Percentiles rank a stretch among this genome's conserved stretches.
phyloP scores from a whole-genome alignment of 2,113 vertebrate genomes.

The Hemicordylus capensis region DNA sequence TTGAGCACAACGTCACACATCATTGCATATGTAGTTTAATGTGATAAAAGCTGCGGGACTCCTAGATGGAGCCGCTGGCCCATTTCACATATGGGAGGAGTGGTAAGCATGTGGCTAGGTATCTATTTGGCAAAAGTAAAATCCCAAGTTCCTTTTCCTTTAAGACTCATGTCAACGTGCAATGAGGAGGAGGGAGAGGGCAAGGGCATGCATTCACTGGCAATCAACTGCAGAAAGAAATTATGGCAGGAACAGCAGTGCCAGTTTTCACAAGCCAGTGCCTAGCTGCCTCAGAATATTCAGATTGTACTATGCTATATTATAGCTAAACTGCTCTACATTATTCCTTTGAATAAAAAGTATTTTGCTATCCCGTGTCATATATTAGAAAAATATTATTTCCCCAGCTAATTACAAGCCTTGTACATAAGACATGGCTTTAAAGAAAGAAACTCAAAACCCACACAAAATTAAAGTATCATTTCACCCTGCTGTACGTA shows the following conservation, averaged over 20 bases:
- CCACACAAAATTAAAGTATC: constrained; percentile 49
- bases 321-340: constrained; percentile 71
- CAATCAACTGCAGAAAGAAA: constrained; percentile 71
- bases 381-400: constrained; percentile 83
- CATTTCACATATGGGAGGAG: neutral
- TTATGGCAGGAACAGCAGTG: constrained; percentile 70
- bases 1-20: constrained; percentile 14
- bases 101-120: constrained; percentile 62
- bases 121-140: constrained; percentile 64
- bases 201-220: constrained; percentile 67
- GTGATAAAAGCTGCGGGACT: constrained; percentile 59
- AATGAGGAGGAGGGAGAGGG: constrained; percentile 64
- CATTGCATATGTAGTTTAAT: constrained; percentile 62
- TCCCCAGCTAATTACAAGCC: constrained; percentile 77
- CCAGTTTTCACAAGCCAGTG: constrained; percentile 68
- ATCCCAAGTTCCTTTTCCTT: constrained; percentile 69
- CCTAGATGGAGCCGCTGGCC: constrained; percentile 55
- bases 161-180: constrained; percentile 79
- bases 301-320: constrained; percentile 84
- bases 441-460: constrained; percentile 28
- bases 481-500: constrained; percentile 58
- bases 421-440: constrained; percentile 73
- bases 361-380: constrained; percentile 80
- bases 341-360: constrained; percentile 76
- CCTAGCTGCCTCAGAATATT: constrained; percentile 72